These are phyloP conservation scores for Rhynchotus rufescens DNA, from an alignment of 2,797 vertebrate species.

Conservation along the genomic window DNA sequence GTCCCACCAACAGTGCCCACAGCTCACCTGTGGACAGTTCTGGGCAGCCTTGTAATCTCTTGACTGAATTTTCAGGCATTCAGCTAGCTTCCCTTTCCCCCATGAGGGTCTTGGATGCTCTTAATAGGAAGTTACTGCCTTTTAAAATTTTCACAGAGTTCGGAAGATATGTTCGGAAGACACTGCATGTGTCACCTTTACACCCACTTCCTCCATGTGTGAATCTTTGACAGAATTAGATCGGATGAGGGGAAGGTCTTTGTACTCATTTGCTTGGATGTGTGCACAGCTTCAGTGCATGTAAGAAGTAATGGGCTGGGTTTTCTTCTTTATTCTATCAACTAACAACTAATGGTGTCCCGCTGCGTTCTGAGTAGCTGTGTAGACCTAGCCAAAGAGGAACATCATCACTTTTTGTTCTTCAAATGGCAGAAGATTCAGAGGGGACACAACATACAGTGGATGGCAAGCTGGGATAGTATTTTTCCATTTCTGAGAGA, in stretches of 20 bases:
- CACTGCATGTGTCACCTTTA: constrained; percentile 35
- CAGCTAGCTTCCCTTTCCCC: not conserved
- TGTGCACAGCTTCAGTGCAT: not conserved
- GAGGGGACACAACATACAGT: not conserved
- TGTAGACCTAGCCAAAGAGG: not conserved
- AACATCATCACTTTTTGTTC: not conserved
- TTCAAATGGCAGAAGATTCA: not conserved
- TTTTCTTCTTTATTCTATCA: not conserved
- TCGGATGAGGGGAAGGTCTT: constrained; percentile 38
- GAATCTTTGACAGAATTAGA: constrained; percentile 65
- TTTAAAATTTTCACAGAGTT: constrained; percentile 18
- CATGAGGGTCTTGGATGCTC: not conserved
- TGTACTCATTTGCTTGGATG: not conserved
- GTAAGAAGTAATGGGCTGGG: not conserved
- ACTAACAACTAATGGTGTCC: not conserved
- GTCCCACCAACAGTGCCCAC: too few species aligned
- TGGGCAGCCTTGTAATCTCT: not conserved
- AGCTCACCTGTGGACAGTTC: not conserved
- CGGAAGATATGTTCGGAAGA: not conserved
- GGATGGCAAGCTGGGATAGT: fast-evolving
- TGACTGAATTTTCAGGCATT: not conserved
- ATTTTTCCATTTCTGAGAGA: not conserved
- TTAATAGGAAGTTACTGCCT: not conserved
- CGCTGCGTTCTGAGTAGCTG: not conserved
- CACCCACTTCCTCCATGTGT: constrained; percentile 49